Evolutionary conservation across 2,797 vertebrate species (phyloP), one percentile per base, ranked within the genome.

Genomic region (Cichlasoma orientale): DNA sequence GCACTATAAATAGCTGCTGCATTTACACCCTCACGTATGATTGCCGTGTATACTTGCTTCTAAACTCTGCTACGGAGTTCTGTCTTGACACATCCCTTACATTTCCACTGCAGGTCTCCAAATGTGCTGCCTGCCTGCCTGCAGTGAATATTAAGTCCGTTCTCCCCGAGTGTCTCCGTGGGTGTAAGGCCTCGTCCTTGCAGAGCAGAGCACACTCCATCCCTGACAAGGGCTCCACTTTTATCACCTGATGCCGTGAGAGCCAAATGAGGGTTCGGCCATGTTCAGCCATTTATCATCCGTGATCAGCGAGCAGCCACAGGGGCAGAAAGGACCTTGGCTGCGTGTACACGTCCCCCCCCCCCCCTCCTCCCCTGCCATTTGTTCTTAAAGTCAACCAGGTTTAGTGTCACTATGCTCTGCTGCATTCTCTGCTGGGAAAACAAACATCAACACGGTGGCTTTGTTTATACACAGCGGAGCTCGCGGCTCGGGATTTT

Each of bases 181-280:
- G 87, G 88, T 87, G 91, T 89, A 87, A 92, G 90, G 91, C 92
- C 93, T 92, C 84, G 93, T 95, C 94, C 94, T 95, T 95, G 94
- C 90, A 82, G 85, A 87, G 82, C 86, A 55, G 78, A 87, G 78
- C 77, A 59, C 86, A 85, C 90, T 89, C 91, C 88, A 90, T 90
- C 84, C 87, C 92, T 81, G 92, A 93, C 91, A 90, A 92, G 85
- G 86, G 90, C 89, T 90, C 63, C 25, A 82, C 90, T 94, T 94
- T 95, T 93, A 94, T 95, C 93, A 93, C 91, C 91, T 87, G 93
- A 94, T 89, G 89, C 88, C 16, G 83, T 14, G 84, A 82, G 91
- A 92, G 92, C 93, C 89, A 94, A 93, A 95, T 92, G 94, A 92
- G 92, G 86, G 82, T 89, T 90, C 38, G 84, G 86, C 86, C 85